Percentiles rank a stretch among this genome's conserved stretches.
phyloP scores from a whole-genome alignment of 2,888 invertebrate species.

The Eucera pruinosa region DNA sequence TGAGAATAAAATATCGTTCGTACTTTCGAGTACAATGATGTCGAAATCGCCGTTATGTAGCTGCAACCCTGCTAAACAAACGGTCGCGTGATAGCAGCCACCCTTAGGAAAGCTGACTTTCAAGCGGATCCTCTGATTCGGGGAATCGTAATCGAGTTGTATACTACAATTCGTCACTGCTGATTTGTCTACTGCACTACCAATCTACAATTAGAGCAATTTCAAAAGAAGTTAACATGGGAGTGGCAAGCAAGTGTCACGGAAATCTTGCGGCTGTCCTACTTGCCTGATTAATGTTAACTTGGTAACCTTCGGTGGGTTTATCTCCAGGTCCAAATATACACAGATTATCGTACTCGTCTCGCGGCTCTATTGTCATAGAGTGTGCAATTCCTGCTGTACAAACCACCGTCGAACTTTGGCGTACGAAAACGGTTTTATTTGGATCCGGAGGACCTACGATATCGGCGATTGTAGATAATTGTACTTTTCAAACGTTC shows the following conservation, averaged over 20 bases:
- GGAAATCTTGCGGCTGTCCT: too few species aligned
- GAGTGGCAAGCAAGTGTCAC: too few species aligned
- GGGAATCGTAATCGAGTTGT: slow-evolving; percentile 90
- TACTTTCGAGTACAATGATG: slow-evolving; percentile 95
- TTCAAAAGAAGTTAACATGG: too few species aligned
- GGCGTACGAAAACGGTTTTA: slow-evolving; percentile 92
- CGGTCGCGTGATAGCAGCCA: slow-evolving; percentile 92
- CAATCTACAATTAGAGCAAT: slow-evolving; percentile 85
- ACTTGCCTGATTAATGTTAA: slow-evolving; percentile 83
- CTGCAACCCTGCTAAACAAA: slow-evolving; percentile 90
- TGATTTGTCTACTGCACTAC: slow-evolving; percentile 86
- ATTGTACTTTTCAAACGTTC: too few species aligned
- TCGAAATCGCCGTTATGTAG: slow-evolving; percentile 96
- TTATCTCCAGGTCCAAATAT: slow-evolving; percentile 87
- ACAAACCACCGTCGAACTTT: slow-evolving; percentile 93
- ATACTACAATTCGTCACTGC: slow-evolving; percentile 86
- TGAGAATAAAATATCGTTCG: background rate
- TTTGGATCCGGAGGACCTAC: slow-evolving; percentile 92
- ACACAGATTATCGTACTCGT: slow-evolving; percentile 95
- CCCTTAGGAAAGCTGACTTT: slow-evolving; percentile 91
- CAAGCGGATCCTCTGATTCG: slow-evolving; percentile 91
- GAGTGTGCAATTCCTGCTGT: slow-evolving; percentile 91
- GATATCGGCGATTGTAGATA: background rate
- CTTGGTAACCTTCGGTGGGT: slow-evolving; percentile 86
- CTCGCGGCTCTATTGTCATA: slow-evolving; percentile 95